Base-by-base conservation (phyloP, 2,888 invertebrate species). In the Koerneria pararmatus region DNA sequence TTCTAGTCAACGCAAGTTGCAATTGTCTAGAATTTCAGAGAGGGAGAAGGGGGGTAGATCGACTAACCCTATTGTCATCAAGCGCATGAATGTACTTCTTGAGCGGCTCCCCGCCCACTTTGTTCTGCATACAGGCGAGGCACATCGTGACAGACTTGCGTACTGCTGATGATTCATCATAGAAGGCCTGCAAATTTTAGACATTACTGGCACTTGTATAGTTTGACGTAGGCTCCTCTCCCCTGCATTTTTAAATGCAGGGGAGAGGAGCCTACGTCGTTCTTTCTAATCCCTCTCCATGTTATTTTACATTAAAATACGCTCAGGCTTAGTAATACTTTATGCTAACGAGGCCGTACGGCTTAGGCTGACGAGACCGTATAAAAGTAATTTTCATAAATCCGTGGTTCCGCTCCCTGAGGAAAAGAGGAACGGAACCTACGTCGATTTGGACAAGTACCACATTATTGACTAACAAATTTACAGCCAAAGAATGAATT, bases 131-230 rank as follows among this genome's bases (percentile, higher is more conserved):
- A 57, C 93, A 91, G 3, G 97, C 95, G 89, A 97, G 92, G 83
- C 95, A 95, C 86, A 97, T 95, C 24, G 95, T 93, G 15, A 93
- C 92, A 76, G 94, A 93, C 85, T 97, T 97, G 59, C 97, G 88
- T 32, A 97, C 93, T 1, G 54, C 11, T 19, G 74, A 91, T 90
- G 85, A 94, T 92, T 65, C 88, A 87, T 84, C 94, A 91, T 84
- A 95, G 94, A 65, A 94, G 93, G 72, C 93, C 89, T 90, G 93
- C 86, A 24, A 84, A 29, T n/a, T 34, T 22, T 3, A 5, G 24
- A 22, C 65, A 15, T 34, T 5, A 29, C 22, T 15, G 29, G 48
- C 5, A 19, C n/a, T 41, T 41, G 11, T n/a, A 41, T 15, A 41
- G 11, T 41, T 34, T 22, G 11, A 22, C 22, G 63, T 27, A 8